Conservation (phyloP, 2,113 vertebrate species). For the Gobius niger region DNA sequence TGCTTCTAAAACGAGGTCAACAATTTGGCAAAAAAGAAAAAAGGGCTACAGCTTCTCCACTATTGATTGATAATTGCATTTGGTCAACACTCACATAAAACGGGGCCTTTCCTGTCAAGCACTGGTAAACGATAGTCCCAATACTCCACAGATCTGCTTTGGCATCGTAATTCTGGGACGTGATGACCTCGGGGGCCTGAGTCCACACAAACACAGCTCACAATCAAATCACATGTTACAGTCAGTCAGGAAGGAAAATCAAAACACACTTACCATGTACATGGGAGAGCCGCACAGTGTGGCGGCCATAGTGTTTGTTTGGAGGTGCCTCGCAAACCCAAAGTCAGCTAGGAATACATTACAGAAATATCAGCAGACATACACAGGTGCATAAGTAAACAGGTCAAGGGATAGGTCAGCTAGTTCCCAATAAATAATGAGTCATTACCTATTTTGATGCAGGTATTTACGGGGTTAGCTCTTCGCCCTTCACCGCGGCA, state of each 20-base stretch:
- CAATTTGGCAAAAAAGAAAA: too few relatives aligned
- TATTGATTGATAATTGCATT: too few relatives aligned
- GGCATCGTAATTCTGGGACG: conserved; percentile 96
- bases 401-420: too few relatives aligned
- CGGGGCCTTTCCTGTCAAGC: conserved; percentile 93
- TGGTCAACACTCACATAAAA: conserved; percentile 83
- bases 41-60: too few relatives aligned
- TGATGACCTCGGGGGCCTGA: conserved; percentile 97
- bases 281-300: conserved; percentile 95
- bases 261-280: conserved; percentile 90
- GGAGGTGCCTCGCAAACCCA: conserved; percentile 93
- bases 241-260: not conserved
- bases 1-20: too few relatives aligned
- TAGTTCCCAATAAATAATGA: not conserved
- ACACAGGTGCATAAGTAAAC: not conserved
- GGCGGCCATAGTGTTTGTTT: conserved; percentile 94
- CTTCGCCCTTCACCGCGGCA: conserved; percentile 83
- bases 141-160: conserved; percentile 99
- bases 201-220: conserved; percentile 35
- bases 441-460: conserved; percentile 87
- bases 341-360: conserved; percentile 84
- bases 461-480: conserved; percentile 85
- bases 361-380: not conserved
- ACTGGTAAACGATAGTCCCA: conserved; percentile 95
- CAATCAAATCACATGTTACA: not conserved